Evolutionary conservation across 2,797 vertebrate genomes (phyloP), one percentile per base, ranked within the genome.

Genomic region (Picus viridis): DNA sequence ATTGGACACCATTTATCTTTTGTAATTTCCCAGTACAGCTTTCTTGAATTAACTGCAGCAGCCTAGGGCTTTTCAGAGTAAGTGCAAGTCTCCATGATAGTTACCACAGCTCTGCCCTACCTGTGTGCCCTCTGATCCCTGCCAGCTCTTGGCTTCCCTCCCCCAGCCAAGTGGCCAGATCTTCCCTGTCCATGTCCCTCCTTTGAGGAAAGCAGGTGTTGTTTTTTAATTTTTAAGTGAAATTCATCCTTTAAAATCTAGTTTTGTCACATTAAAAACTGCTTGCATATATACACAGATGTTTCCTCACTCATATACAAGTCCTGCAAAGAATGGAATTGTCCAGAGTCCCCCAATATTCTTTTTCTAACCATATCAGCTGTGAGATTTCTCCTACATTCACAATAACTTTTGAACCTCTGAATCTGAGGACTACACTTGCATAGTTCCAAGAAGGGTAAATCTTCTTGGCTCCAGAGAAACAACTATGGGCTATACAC

Each of bases 391-490:
- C 61, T 76, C 58, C 49, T 53, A n/a, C 17, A 10, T 36, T 30
- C 51, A 51, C 69, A 65, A 45, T 7, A 65, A 62, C 18, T 90
- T 94, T 86, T 64, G 83, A 93, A 83, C 13, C 32, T 75, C 83
- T 82, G 73, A 27, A 82, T 79, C 64, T 71, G 45, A 82, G 68
- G 62, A 71, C 58, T 71, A 71, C 68, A 75, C 47, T 56, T 61
- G 29, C 67, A 45, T 63, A 77, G 57, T 39, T 93, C 64, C 89
- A 86, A 53, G 29, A 82, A 64, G 19, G 30, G 51, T 80, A 93
- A 92, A 92, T 81, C 49, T 30, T 76, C 45, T 78, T 76, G 51
- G 83, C 47, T 92, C 74, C 69, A 62, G 34, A 92, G 82, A 84
- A 83, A 92, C 43, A 58, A 53, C 87, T 68, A 56, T 62, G 57